These are phyloP conservation scores for Diglossa cyanea DNA, from an alignment of 2,797 vertebrate species.

Conservation along the genomic window DNA sequence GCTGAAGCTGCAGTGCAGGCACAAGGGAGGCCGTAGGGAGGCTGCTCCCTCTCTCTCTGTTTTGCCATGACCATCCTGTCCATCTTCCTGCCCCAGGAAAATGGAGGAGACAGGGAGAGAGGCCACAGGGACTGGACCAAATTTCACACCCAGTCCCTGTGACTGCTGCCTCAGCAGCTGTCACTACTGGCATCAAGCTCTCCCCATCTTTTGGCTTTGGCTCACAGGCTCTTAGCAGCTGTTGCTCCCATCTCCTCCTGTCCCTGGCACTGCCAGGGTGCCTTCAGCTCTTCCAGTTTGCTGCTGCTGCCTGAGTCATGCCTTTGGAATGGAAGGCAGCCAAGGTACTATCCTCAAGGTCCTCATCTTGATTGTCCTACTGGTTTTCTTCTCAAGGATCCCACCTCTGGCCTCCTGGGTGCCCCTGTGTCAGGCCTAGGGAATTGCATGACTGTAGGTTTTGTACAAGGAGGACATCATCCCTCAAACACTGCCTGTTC, in stretches of 20 bases:
- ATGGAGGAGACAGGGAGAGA: neutral
- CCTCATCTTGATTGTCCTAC: accelerated
- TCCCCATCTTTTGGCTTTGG: neutral
- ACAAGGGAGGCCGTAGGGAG: neutral
- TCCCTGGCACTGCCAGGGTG: neutral
- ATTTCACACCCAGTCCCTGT: neutral
- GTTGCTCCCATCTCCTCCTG: neutral
- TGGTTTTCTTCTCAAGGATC: neutral
- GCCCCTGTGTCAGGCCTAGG: neutral
- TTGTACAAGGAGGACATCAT: neutral
- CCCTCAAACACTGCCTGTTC: neutral
- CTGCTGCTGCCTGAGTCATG: accelerated
- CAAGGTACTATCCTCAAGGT: accelerated
- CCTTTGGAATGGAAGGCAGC: neutral
- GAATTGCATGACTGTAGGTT: neutral
- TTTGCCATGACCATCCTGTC: neutral
- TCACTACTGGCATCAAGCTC: neutral
- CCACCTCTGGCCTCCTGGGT: neutral
- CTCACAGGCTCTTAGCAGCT: neutral
- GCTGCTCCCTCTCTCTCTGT: neutral
- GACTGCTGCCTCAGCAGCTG: neutral
- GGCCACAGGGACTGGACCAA: neutral
- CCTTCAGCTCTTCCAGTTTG: neutral
- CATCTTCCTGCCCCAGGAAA: neutral
- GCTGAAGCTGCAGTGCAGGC: neutral